A percentile compares a stretch with the other conserved stretches of the same genome.
Conservation (phyloP, 2,888 invertebrate genomes). For the Plagodis dolabraria region DNA sequence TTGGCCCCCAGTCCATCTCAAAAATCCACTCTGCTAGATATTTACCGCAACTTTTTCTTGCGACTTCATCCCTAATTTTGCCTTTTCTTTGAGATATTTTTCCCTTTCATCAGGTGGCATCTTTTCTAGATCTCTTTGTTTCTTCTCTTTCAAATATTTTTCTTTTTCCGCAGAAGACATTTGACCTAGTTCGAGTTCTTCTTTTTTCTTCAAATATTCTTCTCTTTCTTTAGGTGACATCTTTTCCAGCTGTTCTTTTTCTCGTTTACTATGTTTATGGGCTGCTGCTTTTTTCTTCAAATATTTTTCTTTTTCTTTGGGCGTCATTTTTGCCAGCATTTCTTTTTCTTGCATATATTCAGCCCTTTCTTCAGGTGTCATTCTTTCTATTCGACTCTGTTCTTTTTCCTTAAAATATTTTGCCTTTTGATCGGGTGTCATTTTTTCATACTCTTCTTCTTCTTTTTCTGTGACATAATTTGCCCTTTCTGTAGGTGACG, state of each 20-base stretch:
- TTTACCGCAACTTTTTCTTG: too few relatives aligned
- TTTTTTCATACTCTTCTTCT: constrained; percentile 18
- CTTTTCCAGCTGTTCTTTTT: neutral
- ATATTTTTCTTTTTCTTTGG: neutral
- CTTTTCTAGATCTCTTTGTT: constrained; percentile 9
- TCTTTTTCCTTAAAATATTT: constrained; percentile 15
- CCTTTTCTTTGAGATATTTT: neutral
- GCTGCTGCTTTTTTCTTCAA: neutral
- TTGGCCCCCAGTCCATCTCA: too few relatives aligned
- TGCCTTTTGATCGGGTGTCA: constrained; percentile 15
- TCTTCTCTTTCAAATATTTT: constrained; percentile 14
- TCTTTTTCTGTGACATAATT: constrained; percentile 22
- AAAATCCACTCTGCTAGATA: too few relatives aligned
- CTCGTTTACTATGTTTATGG: too few relatives aligned
- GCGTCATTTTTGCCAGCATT: too few relatives aligned
- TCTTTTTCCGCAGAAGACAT: constrained; percentile 16
- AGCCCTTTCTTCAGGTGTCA: constrained; percentile 13
- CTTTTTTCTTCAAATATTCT: constrained; percentile 22
- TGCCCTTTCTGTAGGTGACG: constrained; percentile 10
- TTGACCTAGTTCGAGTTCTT: constrained; percentile 18
- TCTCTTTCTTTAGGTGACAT: constrained; percentile 12
- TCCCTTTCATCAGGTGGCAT: constrained; percentile 13
- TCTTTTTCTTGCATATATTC: neutral
- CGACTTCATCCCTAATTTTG: too few relatives aligned
- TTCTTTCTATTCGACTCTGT: constrained; percentile 7